Evolutionary conservation across 2,888 invertebrate species (phyloP).

Genomic region (Ernsta delagoae): DNA sequence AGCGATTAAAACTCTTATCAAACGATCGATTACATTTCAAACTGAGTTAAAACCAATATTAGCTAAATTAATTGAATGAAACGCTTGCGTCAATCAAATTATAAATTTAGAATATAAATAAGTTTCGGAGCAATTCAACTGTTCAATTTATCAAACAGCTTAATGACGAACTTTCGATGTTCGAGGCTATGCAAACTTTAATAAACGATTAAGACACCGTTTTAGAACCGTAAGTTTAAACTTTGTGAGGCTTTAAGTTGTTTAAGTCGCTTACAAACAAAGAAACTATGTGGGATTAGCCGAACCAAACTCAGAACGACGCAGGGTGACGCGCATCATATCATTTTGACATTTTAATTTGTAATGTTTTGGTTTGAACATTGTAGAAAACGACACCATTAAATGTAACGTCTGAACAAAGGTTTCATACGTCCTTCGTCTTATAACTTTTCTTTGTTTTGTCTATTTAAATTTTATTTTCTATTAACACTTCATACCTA

Average conservation of each 20-base stretch:
- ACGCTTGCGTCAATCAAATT: not conserved
- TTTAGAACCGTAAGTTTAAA: not conserved
- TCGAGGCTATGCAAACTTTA: slow-evolving; percentile 13
- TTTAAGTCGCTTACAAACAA: not conserved
- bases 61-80: not conserved
- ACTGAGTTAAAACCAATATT: not conserved
- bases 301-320: too few species aligned
- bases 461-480: too few species aligned
- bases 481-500: too few species aligned
- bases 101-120: slow-evolving; percentile 1
- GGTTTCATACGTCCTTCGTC: too few species aligned
- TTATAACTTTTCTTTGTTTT: too few species aligned
- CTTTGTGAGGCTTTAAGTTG: not conserved
- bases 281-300: too few species aligned
- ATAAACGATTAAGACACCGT: slow-evolving; percentile 1
- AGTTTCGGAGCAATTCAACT: not conserved
- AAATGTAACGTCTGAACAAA: too few species aligned
- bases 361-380: too few species aligned
- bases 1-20: slow-evolving; percentile 2
- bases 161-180: slow-evolving; percentile 20
- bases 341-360: too few species aligned
- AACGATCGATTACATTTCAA: not conserved
- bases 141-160: slow-evolving; percentile 15
- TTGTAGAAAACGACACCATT: too few species aligned
- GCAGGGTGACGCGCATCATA: too few species aligned